A percentile compares a stretch with the other conserved stretches of the same genome.
These are phyloP conservation scores for Fissipunctia ypsillon DNA, from an alignment of 2,888 invertebrate genomes.

Conservation along the genomic window DNA sequence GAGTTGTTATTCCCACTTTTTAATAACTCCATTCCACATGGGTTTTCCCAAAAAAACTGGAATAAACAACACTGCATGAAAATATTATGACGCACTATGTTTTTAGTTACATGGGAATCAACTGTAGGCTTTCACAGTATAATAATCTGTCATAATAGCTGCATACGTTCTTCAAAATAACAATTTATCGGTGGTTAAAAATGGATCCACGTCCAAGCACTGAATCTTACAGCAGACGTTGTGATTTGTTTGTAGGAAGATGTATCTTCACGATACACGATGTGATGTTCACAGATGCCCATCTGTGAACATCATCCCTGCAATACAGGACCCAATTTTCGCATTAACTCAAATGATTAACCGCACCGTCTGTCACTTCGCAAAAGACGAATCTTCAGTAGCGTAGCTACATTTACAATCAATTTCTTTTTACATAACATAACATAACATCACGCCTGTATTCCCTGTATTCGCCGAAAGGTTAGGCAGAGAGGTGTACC, in stretches of 20 bases:
- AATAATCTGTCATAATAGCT: too few species aligned
- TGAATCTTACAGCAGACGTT: neutral
- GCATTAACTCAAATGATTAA: neutral
- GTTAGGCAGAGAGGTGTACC: neutral
- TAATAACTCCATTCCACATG: too few species aligned
- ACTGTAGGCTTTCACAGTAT: too few species aligned
- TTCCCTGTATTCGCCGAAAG: too few species aligned
- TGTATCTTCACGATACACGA: too few species aligned
- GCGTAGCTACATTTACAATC: neutral
- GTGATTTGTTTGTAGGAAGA: neutral
- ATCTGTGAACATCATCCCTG: neutral
- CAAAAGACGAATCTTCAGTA: neutral
- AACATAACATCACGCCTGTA: neutral
- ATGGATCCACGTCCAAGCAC: neutral
- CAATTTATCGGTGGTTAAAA: neutral
- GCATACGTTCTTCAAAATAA: neutral
- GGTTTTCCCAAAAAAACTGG: neutral
- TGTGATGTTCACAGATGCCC: too few species aligned
- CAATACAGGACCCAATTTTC: neutral
- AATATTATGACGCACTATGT: constrained; percentile 4
- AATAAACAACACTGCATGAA: neutral
- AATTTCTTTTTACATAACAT: neutral
- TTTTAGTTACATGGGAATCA: constrained; percentile 4
- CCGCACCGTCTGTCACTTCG: neutral
- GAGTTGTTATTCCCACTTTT: neutral